Percentiles rank a stretch among this genome's conserved stretches.
phyloP scores from a whole-genome alignment of 2,797 vertebrate genomes.

The Enteromius argenteus region DNA sequence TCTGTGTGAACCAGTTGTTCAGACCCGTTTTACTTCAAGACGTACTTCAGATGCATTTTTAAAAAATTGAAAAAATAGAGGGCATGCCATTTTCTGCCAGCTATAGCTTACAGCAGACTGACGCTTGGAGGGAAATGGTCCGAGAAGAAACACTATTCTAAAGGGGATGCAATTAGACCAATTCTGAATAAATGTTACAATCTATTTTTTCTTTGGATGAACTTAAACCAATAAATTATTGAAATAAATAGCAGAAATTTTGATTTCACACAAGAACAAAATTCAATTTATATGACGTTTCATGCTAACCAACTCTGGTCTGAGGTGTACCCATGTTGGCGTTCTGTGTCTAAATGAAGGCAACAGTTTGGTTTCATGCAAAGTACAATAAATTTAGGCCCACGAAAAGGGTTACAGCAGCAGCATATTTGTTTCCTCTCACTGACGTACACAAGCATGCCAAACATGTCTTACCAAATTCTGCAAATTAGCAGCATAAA shows the following conservation, averaged over 20 bases:
- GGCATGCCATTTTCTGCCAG: no score
- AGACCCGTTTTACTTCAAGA: no score
- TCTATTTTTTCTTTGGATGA: neutral
- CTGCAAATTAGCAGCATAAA: constrained; percentile 35
- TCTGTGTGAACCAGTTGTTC: neutral
- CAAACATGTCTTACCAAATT: constrained; percentile 35
- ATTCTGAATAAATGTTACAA: neutral
- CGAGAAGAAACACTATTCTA: neutral
- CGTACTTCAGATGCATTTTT: neutral
- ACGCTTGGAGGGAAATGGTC: neutral
- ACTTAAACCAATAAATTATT: neutral
- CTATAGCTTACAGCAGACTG: neutral
- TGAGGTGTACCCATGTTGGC: no score
- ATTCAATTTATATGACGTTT: neutral
- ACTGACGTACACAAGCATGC: constrained; percentile 18
- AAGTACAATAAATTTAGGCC: neutral
- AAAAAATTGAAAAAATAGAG: neutral
- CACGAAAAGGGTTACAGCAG: neutral
- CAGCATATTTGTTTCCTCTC: constrained; percentile 18
- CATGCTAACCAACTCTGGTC: neutral
- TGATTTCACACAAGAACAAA: neutral
- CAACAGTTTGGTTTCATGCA: neutral
- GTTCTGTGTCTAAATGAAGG: neutral
- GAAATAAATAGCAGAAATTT: neutral
- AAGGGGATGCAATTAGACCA: neutral